A percentile compares a stretch with the other conserved stretches of the same genome.
phyloP scores from a whole-genome alignment of 2,113 vertebrate genomes.

The Menura novaehollandiae region DNA sequence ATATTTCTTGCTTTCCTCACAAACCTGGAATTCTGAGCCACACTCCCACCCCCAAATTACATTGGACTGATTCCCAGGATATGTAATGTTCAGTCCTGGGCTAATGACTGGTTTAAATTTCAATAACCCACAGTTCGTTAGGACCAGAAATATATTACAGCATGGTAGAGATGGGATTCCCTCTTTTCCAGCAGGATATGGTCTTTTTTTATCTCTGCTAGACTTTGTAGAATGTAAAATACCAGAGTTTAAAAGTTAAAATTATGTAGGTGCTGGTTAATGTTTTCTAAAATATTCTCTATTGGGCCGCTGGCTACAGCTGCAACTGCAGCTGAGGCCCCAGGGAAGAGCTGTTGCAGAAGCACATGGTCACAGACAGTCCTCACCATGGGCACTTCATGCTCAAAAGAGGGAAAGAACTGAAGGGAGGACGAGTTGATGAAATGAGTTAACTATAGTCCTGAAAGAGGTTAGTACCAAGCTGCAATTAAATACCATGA shows the following conservation, averaged over 20 bases:
- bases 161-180: slow-evolving; percentile 1
- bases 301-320: background rate
- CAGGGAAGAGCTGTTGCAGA: background rate
- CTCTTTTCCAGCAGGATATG: slow-evolving; percentile 3
- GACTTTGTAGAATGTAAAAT: background rate
- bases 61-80: slow-evolving; percentile 50
- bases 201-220: background rate
- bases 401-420: background rate
- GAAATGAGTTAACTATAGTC: background rate
- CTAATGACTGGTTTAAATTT: slow-evolving; percentile 55
- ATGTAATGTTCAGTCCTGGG: slow-evolving; percentile 36
- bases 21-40: slow-evolving; percentile 52
- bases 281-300: background rate
- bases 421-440: background rate
- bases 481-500: background rate
- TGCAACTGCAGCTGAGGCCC: background rate
- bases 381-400: background rate
- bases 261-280: background rate
- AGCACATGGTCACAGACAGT: rapidly evolving
- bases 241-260: background rate
- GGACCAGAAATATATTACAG: slow-evolving; percentile 36
- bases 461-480: background rate
- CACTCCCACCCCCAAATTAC: slow-evolving; percentile 61
- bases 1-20: slow-evolving; percentile 65
- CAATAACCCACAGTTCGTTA: slow-evolving; percentile 26